Evolutionary conservation across 2,797 vertebrate species (phyloP).

Genomic region (Alfaro cultratus): DNA sequence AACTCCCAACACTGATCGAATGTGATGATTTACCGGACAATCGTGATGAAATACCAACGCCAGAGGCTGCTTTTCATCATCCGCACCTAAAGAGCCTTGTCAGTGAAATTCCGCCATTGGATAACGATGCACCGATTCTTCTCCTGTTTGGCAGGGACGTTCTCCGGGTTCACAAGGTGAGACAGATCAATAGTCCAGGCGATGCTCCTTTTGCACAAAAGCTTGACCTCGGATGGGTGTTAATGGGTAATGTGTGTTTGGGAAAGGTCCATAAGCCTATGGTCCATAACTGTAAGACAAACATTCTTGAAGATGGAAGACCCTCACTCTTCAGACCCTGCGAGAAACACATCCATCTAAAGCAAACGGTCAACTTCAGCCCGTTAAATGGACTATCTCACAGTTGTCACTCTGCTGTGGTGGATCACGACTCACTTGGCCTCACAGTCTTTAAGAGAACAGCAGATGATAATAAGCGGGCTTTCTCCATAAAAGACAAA

Average conservation of each 20-base stretch:
- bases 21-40: background rate
- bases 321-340: background rate
- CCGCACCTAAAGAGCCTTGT: background rate
- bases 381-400: background rate
- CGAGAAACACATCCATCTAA: background rate
- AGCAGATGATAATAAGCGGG: background rate
- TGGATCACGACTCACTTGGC: background rate
- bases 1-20: background rate
- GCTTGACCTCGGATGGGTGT: background rate
- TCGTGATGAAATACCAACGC: constrained; percentile 8
- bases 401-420: background rate
- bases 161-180: background rate
- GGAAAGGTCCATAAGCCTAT: background rate
- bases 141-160: background rate
- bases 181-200: background rate
- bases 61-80: background rate
- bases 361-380: background rate
- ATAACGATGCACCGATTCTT: background rate
- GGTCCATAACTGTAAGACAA: background rate
- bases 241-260: constrained; percentile 1
- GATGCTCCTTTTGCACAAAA: background rate
- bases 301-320: background rate
- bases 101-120: background rate
- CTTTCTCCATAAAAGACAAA: background rate
- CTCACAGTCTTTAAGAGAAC: constrained; percentile 1